Conservation (phyloP, 2,113 vertebrate genomes). For the Parus major region DNA sequence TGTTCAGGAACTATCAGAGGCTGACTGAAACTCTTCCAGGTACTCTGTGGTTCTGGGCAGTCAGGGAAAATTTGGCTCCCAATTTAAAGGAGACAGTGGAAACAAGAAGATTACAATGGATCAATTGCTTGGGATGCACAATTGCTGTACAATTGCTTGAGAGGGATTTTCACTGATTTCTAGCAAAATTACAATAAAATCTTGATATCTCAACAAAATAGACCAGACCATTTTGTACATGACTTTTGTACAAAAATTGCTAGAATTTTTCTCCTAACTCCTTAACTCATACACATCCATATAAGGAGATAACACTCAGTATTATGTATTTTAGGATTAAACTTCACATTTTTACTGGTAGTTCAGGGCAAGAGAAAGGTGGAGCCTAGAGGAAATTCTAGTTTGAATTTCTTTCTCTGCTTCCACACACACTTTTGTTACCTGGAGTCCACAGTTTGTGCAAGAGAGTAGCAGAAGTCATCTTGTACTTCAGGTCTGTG, state of each 20-base stretch:
- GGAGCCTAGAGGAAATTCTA: neutral
- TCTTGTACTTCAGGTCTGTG: neutral
- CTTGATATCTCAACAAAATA: neutral
- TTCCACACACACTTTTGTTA: neutral
- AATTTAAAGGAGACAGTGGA: neutral
- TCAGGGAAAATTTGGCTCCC: neutral
- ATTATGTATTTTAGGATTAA: neutral
- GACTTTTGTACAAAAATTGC: neutral
- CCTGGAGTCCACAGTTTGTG: neutral
- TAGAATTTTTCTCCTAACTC: neutral
- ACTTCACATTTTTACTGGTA: neutral
- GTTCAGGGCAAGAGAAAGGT: neutral
- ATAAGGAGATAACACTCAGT: neutral
- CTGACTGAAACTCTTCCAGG: neutral
- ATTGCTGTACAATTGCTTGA: neutral
- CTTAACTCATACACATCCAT: neutral
- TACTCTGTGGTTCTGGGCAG: neutral
- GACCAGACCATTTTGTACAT: neutral
- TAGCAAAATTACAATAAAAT: neutral
- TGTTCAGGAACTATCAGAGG: neutral
- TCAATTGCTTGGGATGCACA: too few relatives aligned
- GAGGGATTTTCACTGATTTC: neutral
- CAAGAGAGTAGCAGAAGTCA: neutral
- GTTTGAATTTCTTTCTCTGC: neutral
- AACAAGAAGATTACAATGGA: neutral